Conservation (phyloP, 2,797 vertebrate genomes). For the Danio tinwini region DNA sequence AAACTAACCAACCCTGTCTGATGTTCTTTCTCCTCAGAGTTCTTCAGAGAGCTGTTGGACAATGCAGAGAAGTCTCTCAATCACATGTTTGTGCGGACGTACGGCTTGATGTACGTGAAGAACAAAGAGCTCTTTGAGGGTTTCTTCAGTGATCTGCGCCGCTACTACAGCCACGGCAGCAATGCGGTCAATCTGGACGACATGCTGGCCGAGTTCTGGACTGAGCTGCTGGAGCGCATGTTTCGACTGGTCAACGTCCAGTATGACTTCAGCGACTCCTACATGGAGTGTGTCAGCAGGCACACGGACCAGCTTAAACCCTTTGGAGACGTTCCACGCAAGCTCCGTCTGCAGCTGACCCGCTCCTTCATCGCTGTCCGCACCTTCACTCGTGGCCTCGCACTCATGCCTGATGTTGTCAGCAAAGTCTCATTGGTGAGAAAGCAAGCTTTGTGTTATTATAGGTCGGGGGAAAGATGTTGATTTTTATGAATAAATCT, state of each 20-base stretch:
- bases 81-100: slow-evolving; percentile 94
- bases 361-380: slow-evolving; percentile 90
- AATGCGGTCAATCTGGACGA: slow-evolving; percentile 87
- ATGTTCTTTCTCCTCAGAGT: slow-evolving; percentile 77
- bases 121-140: slow-evolving; percentile 94
- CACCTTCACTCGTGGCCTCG: slow-evolving; percentile 89
- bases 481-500: too few relatives aligned
- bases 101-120: slow-evolving; percentile 93
- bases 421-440: slow-evolving; percentile 91
- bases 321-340: slow-evolving; percentile 93
- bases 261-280: slow-evolving; percentile 90
- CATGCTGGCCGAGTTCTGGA: slow-evolving; percentile 96
- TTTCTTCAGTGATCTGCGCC: slow-evolving; percentile 88
- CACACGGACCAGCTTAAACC: slow-evolving; percentile 95
- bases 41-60: slow-evolving; percentile 93
- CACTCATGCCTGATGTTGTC: slow-evolving; percentile 86
- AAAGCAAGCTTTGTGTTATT: background rate
- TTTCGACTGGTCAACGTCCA: slow-evolving; percentile 94
- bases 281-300: slow-evolving; percentile 94
- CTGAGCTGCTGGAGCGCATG: slow-evolving; percentile 93
- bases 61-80: slow-evolving; percentile 91
- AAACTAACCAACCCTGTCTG: background rate
- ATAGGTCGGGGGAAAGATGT: too few relatives aligned
- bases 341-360: slow-evolving; percentile 90
- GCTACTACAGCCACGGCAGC: slow-evolving; percentile 85